Base-by-base conservation (phyloP, 2,797 vertebrate genomes). In the Lithobates pipiens region DNA sequence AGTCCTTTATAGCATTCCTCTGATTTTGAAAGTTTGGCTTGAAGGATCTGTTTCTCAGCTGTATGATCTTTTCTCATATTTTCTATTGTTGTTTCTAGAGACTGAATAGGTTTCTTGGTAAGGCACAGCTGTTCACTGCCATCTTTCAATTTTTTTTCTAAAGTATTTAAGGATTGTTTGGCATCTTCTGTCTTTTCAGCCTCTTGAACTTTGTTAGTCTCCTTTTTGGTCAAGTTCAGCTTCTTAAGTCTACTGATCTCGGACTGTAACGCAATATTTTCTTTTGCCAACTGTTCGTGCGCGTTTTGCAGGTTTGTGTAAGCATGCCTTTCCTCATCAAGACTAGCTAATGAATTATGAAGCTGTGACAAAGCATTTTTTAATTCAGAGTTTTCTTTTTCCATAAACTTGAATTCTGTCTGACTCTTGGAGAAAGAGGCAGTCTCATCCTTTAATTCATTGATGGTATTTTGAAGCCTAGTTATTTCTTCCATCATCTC, bases 31-130 rank as follows among this genome's bases (percentile, higher is more conserved):
- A 94, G 90, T 74, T 50, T 90, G 68, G 79, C 88, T 63, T 91
- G 89, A 67, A 96, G 91, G 11, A 94, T 91, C 1, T 84, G 91
- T 76, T 93, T 92, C 91, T 98, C 96, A 63, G 78, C 89, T 67
- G 92, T 92, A 54, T 91, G 94, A 36, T 96, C 95, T 0, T 91
- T 90, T 21, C 91, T 88, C 0, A 94, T 91, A 32, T 92, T 93
- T 80, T 90, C 92, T 1, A 97, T 89, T 72, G 90, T 89, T 44
- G 92, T 89, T 88, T 94, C 93, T 0, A 89, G 80, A 72, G 92
- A 87, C 0, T 89, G 88, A 3, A 89, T 91, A 0, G 91, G 91
- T 88, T 88, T 88, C 77, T 96, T 94, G 0, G 89, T 86, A 71
- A 89, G 69, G 18, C 89, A 87, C 0, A 94, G 89, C n/a, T n/a